Base-by-base conservation (phyloP, 2,888 invertebrate genomes). In the Aphodius sticticus region DNA sequence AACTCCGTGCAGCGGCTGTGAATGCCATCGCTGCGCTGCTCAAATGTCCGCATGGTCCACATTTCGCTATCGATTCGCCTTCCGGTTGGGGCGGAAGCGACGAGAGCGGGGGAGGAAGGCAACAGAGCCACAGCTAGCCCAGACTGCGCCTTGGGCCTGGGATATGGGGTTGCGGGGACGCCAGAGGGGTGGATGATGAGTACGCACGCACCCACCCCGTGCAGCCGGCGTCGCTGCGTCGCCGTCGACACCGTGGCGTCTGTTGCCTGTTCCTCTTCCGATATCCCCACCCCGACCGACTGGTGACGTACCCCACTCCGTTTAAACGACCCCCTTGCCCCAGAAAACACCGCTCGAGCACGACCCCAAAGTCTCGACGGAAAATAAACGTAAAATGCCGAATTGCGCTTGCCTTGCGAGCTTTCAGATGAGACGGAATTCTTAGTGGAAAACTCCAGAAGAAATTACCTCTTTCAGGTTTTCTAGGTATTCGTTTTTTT, bases 51-150 rank as follows among this genome's bases (percentile, higher is more conserved):
- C 82, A 79, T 83, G 84, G 83, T 84, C 84, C 82, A 84, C 83
- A 84, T 84, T 84, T 80, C 79, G 77, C 80, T 84, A 84, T 84
- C 84, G 84, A 84, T 83, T 82, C 81, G 78, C 77, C 77, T 75
- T 78, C 77, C 80, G 82, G 78, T 81, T 75, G 78, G 81, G 78
- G 78, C 80, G 76, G 78, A 79, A 82, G 79, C 78, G 78, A 71
- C 76, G 79, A 79, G 79, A 76, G 81, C 16, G 79, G 79, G 81
- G 81, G 79, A 80, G 81, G 79, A 75, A 38, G 36, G 72, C 53
- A 12, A 12, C 7, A 53, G 53, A 12, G 74, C 16, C 26, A 74
- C 76, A 53, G 53, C 53, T 53, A 69, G 76, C 76, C 53, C 53
- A 53, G 53, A 53, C 53, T 53, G 53, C 53, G 53, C 53, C 53